Base-by-base conservation (phyloP, 1,140 invertebrate species). In the Phthorimaea operculella region DNA sequence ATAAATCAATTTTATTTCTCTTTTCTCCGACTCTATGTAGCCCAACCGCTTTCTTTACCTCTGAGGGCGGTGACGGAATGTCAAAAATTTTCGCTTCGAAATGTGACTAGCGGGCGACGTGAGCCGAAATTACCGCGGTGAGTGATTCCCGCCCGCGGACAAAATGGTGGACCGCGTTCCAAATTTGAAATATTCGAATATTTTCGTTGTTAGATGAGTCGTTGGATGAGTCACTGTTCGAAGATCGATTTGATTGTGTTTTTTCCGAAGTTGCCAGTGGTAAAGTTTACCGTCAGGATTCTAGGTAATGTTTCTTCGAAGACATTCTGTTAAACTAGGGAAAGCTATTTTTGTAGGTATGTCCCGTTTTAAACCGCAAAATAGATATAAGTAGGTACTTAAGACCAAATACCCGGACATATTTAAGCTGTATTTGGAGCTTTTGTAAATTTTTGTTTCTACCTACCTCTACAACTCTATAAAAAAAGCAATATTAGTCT, bases 1-100 rank as follows among this genome's bases (percentile, higher is more conserved):
- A n/a, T n/a, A n/a, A n/a, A n/a, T n/a, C n/a, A n/a, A n/a, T n/a
- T n/a, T n/a, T n/a, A n/a, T n/a, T n/a, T n/a, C n/a, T n/a, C n/a
- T 28, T 28, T 28, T 39, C n/a, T 39, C 10, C 36, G 8, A n/a
- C 28, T 14, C 34, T 59, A 75, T 77, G 65, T 72, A 67, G 69
- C 17, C 70, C 59, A 44, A 51, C 53, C 36, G 8, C 15, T 16
- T 9, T 9, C 11, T 47, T 47, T 15, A 48, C 54, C 55, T 57
- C 55, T 10, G 61, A 69, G 69, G 72, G 76, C 72, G 77, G 71
- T 75, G 74, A 76, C 72, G 74, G 77, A 74, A 82, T 82, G 79
- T 77, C 74, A 82, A 80, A 82, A 77, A 79, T 79, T 75, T 51
- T 72, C 51, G 65, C 70, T 66, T 55, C 55, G 54, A 68, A 70